These are phyloP conservation scores for Ptilonorhynchus violaceus DNA, from an alignment of 2,113 vertebrate genomes.

Conservation along the genomic window DNA sequence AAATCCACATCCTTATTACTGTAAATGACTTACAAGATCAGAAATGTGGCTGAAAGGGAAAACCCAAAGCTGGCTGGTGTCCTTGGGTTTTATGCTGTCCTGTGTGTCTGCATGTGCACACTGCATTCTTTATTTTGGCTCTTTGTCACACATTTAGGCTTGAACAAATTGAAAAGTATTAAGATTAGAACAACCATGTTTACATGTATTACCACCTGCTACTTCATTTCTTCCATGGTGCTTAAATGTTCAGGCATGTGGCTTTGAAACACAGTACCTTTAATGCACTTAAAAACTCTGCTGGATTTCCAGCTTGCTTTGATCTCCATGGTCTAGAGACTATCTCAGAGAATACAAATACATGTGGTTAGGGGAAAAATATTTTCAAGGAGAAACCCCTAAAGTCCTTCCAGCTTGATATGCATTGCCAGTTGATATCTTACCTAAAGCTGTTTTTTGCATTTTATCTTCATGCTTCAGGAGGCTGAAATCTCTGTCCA, in stretches of 20 bases:
- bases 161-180: neutral
- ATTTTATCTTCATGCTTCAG: slow-evolving; percentile 24
- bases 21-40: neutral
- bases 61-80: neutral
- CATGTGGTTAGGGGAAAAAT: neutral
- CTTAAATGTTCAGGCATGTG: slow-evolving; percentile 13
- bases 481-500: neutral
- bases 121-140: neutral
- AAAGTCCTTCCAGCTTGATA: slow-evolving; percentile 3
- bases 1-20: neutral
- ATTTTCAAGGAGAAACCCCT: slow-evolving; percentile 22
- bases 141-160: neutral
- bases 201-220: slow-evolving; percentile 21
- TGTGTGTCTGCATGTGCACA: neutral
- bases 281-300: slow-evolving; percentile 19
- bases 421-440: neutral
- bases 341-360: slow-evolving; percentile 24
- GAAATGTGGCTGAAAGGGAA: neutral
- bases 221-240: slow-evolving; percentile 1
- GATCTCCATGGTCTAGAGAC: neutral
- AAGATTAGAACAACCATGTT: slow-evolving; percentile 17
- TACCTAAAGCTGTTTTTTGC: neutral
- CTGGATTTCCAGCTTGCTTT: slow-evolving; percentile 47
- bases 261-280: neutral
- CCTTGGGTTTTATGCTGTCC: neutral